A percentile compares a stretch with the other conserved stretches of the same genome.
These are phyloP conservation scores for Pseudomyrmex cubaensis DNA, from an alignment of 1,140 invertebrate genomes.

Conservation along the genomic window DNA sequence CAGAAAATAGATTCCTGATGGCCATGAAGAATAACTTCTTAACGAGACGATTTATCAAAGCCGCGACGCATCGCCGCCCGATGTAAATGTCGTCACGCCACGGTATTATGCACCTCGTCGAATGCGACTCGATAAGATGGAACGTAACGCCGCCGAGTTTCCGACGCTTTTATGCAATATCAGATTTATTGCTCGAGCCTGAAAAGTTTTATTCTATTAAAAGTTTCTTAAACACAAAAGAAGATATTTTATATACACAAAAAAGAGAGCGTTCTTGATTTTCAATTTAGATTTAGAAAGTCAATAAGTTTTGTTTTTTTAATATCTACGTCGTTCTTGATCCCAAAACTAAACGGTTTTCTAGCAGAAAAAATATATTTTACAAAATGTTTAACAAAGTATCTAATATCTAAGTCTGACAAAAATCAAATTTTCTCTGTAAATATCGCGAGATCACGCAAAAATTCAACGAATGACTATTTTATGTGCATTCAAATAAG, in stretches of 20 bases:
- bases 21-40: conserved; percentile 52
- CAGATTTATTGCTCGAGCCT: background rate
- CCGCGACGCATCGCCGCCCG: conserved; percentile 39
- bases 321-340: no score
- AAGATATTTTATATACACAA: no score
- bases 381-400: no score
- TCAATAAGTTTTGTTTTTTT: no score
- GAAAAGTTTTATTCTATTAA: background rate
- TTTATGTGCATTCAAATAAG: background rate
- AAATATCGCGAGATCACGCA: background rate
- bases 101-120: conserved; percentile 36
- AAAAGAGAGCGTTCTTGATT: no score
- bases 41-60: conserved; percentile 51
- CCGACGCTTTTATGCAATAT: background rate
- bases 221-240: background rate
- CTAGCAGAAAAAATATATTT: no score
- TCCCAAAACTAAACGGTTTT: no score
- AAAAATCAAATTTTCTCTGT: background rate
- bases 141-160: background rate
- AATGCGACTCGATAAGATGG: conserved; percentile 24
- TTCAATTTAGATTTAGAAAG: no score
- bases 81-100: conserved; percentile 34
- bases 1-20: conserved; percentile 52
- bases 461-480: background rate
- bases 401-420: no score